Evolutionary conservation across 2,888 invertebrate genomes (phyloP).

Genomic region (Drosophila prolongata): DNA sequence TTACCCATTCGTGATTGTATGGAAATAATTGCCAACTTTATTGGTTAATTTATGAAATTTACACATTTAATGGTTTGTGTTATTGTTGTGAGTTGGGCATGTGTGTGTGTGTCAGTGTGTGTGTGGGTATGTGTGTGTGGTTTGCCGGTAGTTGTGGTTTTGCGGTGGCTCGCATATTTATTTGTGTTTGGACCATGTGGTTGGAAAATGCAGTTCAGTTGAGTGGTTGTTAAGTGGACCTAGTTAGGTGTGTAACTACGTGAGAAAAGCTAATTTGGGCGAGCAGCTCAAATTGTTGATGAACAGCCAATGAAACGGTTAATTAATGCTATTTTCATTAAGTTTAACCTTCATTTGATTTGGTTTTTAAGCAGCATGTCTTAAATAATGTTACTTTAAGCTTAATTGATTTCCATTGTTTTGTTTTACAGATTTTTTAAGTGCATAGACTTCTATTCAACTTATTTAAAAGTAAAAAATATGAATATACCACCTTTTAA

Average conservation of each 20-base stretch:
- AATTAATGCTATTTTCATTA: not conserved
- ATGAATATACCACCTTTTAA: not conserved
- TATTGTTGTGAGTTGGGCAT: constrained; percentile 4
- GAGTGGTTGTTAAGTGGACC: constrained; percentile 35
- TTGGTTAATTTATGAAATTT: constrained; percentile 76
- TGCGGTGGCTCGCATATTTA: constrained; percentile 31
- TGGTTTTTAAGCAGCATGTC: no score
- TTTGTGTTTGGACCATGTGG: constrained; percentile 40
- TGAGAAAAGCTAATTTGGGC: constrained; percentile 8
- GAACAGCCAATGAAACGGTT: not conserved
- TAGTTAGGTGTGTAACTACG: constrained; percentile 20
- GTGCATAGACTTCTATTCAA: no score
- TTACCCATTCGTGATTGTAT: constrained; percentile 64
- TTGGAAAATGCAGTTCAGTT: constrained; percentile 17
- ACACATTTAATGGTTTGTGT: constrained; percentile 57
- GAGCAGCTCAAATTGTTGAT: not conserved
- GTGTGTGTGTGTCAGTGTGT: constrained; percentile 20
- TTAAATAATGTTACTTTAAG: no score
- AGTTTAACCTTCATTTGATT: not conserved
- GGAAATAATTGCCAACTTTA: constrained; percentile 69
- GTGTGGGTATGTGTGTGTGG: constrained; percentile 2
- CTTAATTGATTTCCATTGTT: no score
- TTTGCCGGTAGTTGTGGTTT: constrained; percentile 38
- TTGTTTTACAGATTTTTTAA: no score
- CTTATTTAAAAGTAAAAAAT: no score